Conservation (phyloP, 1,140 invertebrate genomes). For the Zaprionus inermis region DNA sequence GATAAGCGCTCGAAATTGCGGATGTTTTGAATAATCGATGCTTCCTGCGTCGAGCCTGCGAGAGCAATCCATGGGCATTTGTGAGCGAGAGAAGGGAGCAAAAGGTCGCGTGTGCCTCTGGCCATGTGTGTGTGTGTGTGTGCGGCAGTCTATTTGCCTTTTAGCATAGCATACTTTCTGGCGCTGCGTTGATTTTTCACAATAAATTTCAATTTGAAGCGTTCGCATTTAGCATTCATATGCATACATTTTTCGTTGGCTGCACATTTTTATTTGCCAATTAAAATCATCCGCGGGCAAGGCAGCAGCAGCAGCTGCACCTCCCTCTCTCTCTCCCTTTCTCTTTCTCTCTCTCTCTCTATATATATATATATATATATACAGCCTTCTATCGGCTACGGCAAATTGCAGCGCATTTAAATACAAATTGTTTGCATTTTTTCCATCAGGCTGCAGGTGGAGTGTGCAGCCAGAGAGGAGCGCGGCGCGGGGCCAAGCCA, state of each 20-base stretch:
- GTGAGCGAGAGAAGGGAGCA: constrained; percentile 4
- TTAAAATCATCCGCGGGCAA: constrained; percentile 71
- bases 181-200: constrained; percentile 55
- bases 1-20: constrained; percentile 76
- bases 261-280: constrained; percentile 78
- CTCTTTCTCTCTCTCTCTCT: constrained; percentile 1
- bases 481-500: constrained; percentile 30
- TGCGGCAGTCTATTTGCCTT: constrained; percentile 42
- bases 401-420: constrained; percentile 70
- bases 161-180: constrained; percentile 48
- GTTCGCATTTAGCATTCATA: constrained; percentile 62
- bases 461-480: neutral
- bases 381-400: constrained; percentile 22
- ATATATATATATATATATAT: neutral
- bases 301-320: neutral
- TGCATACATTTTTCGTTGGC: constrained; percentile 53
- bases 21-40: constrained; percentile 83
- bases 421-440: constrained; percentile 77
- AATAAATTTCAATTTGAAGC: constrained; percentile 71
- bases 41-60: constrained; percentile 59
- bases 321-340: neutral
- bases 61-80: neutral
- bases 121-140: constrained; percentile 3
- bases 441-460: constrained; percentile 47
- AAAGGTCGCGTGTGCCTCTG: constrained; percentile 3